Percentiles rank a stretch among this genome's conserved stretches.
phyloP scores from a whole-genome alignment of 2,888 invertebrate species.

The Drosophila melanocephala region DNA sequence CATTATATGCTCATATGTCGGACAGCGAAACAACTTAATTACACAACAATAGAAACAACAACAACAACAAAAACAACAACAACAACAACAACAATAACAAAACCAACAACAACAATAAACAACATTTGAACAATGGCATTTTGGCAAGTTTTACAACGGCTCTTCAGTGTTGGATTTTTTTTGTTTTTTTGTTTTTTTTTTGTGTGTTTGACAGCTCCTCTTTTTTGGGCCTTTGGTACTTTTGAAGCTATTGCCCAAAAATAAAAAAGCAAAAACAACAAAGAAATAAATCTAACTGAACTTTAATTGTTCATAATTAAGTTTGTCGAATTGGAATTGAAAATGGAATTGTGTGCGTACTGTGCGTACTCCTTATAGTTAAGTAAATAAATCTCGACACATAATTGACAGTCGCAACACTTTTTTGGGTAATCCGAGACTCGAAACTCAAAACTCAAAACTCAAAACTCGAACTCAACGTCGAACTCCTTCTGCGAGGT shows the following conservation, averaged over 20 bases:
- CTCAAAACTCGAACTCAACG: constrained; percentile 40
- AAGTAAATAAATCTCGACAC: constrained; percentile 73
- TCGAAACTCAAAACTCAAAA: constrained; percentile 22
- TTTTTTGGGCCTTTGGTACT: constrained; percentile 7
- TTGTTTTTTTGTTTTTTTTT: constrained; percentile 1
- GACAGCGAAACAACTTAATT: constrained; percentile 79
- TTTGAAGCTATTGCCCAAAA: constrained; percentile 56
- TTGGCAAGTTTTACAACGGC: constrained; percentile 60
- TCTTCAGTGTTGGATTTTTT: constrained; percentile 30
- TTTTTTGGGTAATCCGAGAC: constrained; percentile 46
- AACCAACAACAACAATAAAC: constrained; percentile 8
- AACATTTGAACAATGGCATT: constrained; percentile 61
- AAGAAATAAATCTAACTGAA: constrained; percentile 61
- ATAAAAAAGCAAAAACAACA: constrained; percentile 31
- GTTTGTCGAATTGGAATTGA: constrained; percentile 58
- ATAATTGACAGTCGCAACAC: constrained; percentile 70
- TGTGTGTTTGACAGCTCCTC: constrained; percentile 47
- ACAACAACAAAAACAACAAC: neutral
- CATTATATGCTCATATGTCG: constrained; percentile 61
- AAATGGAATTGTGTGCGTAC: constrained; percentile 35
- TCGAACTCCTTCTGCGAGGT: constrained; percentile 17
- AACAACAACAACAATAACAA: constrained; percentile 5
- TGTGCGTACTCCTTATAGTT: constrained; percentile 50
- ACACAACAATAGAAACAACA: constrained; percentile 65
- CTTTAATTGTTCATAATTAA: constrained; percentile 78